Percentiles rank a stretch among this genome's conserved stretches.
phyloP scores from a whole-genome alignment of 1,140 invertebrate species.

The Polyergus mexicanus region DNA sequence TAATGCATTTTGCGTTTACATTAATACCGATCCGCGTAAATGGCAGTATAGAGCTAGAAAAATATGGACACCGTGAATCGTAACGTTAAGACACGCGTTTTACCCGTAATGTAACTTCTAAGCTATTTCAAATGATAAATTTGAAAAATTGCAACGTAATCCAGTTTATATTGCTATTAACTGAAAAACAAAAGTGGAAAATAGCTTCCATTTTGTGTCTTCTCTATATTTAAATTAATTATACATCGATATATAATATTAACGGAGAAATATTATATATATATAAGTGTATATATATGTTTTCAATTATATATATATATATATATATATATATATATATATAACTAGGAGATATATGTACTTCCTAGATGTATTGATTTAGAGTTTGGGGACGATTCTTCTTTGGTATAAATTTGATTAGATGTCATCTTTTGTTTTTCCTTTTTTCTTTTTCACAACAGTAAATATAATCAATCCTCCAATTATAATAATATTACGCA shows the following conservation, averaged over 20 bases:
- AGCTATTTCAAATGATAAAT: background rate
- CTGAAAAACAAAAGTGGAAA: constrained; percentile 5
- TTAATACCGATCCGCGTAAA: constrained; percentile 60
- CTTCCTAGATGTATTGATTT: background rate
- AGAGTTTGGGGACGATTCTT: background rate
- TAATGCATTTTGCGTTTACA: constrained; percentile 61
- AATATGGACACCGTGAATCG: constrained; percentile 53
- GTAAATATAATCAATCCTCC: background rate
- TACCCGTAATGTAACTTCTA: constrained; percentile 29
- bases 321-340: too few species aligned
- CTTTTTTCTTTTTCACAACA: background rate
- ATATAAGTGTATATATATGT: too few species aligned
- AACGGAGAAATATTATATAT: background rate
- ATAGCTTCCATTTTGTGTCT: background rate
- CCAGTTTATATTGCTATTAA: background rate
- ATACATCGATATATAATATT: background rate
- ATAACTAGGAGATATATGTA: background rate
- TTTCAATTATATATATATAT: too few species aligned
- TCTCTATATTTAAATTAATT: background rate
- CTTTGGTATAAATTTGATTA: background rate
- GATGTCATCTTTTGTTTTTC: too few species aligned
- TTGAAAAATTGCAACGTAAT: constrained; percentile 17
- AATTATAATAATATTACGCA: constrained; percentile 13
- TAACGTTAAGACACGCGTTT: constrained; percentile 38
- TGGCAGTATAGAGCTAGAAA: constrained; percentile 43